Percentiles rank a stretch among this genome's conserved stretches.
Conservation (phyloP, 2,888 invertebrate species). For the Corbicula japonica region DNA sequence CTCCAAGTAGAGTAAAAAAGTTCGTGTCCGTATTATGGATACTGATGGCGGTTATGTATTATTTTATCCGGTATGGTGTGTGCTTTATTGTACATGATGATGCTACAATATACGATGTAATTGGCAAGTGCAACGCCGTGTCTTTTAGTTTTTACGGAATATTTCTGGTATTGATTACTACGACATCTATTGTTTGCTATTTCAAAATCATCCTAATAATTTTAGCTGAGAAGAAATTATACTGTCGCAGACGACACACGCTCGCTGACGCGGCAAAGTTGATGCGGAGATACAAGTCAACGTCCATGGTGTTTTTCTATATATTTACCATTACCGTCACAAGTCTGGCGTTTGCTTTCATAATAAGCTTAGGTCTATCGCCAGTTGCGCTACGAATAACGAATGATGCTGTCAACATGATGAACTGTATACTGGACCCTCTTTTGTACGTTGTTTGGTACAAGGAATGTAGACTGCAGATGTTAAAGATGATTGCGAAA, state of each 20-base stretch:
- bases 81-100: constrained; percentile 16
- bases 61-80: constrained; percentile 29
- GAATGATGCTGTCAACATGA: constrained; percentile 19
- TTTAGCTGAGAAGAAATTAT: constrained; percentile 6
- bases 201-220: constrained; percentile 35
- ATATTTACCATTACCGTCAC: constrained; percentile 26
- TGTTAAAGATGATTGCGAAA: constrained; percentile 14
- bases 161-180: constrained; percentile 2
- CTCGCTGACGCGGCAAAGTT: not conserved
- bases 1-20: constrained; percentile 9
- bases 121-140: constrained; percentile 34
- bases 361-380: constrained; percentile 7
- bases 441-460: constrained; percentile 34
- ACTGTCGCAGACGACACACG: not conserved
- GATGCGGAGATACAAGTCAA: constrained; percentile 33
- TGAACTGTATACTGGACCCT: constrained; percentile 34
- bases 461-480: constrained; percentile 36
- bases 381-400: constrained; percentile 12
- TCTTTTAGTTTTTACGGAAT: constrained; percentile 26
- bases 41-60: constrained; percentile 16
- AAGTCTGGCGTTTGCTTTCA: constrained; percentile 21
- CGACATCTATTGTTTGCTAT: constrained; percentile 28
- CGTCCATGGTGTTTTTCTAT: constrained; percentile 47
- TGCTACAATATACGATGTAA: constrained; percentile 27
- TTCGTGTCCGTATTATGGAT: constrained; percentile 27